phyloP scores from a whole-genome alignment of 53 echinoderm and acorn worm species.

The Arbacia lixula region DNA sequence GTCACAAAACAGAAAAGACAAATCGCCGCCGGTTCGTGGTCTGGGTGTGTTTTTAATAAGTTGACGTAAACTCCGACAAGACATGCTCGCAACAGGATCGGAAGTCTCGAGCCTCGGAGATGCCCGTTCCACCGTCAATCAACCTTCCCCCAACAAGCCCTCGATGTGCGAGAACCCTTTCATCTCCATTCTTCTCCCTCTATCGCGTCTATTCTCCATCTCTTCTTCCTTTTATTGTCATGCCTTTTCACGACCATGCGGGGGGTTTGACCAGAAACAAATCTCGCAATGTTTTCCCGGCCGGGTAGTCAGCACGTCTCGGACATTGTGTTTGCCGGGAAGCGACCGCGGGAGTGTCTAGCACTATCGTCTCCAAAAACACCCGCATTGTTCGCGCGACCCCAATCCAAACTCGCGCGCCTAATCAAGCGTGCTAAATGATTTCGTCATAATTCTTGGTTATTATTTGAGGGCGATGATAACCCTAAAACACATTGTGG shows the following conservation, averaged over 20 bases:
- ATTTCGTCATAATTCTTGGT: too few species aligned
- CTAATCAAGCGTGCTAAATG: slow-evolving; percentile 46
- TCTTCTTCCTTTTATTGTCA: slow-evolving; percentile 35
- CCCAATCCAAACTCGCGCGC: slow-evolving; percentile 31
- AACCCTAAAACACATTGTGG: too few species aligned
- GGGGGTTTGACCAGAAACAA: slow-evolving; percentile 25
- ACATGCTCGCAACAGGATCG: slow-evolving; percentile 13
- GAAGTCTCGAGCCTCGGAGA: too few species aligned
- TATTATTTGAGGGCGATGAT: too few species aligned
- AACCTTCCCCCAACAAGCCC: slow-evolving; percentile 2
- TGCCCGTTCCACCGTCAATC: slow-evolving; percentile 31
- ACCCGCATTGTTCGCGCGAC: slow-evolving; percentile 23
- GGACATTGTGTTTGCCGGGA: slow-evolving; percentile 11
- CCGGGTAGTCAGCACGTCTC: slow-evolving; percentile 53
- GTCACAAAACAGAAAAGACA: too few species aligned
- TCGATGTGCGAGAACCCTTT: slow-evolving; percentile 30
- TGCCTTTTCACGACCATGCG: too few species aligned
- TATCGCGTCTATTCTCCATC: slow-evolving; percentile 4
- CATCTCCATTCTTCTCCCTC: slow-evolving; percentile 34
- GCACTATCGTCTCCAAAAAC: slow-evolving; percentile 52
- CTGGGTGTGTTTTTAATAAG: not conserved
- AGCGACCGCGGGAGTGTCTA: slow-evolving; percentile 36
- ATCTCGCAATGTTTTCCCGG: slow-evolving; percentile 52
- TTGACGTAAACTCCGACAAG: slow-evolving; percentile 15
- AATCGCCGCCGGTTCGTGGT: too few species aligned